Evolutionary conservation across 2,888 invertebrate genomes (phyloP), one percentile per base, ranked within the genome.

Genomic region (Hydropsyche betteni): DNA sequence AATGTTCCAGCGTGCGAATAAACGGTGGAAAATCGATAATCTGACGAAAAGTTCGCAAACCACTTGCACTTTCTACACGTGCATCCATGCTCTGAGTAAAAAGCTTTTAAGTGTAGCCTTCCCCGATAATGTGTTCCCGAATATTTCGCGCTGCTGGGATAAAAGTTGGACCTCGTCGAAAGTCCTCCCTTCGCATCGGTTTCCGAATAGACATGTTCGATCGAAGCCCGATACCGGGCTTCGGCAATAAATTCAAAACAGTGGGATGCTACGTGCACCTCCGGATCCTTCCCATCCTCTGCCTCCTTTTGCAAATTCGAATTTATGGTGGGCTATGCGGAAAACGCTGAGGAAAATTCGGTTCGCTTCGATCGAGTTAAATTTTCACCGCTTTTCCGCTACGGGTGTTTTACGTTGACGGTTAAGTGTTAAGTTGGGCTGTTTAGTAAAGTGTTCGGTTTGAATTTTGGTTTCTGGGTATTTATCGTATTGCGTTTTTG

Each of bases 121-220:
- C 34, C 12, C 44, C 38, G 72, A 72, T 72, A 72, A 72, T 72
- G 72, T 72, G 72, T 38, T 72, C 55, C 72, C 72, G 55, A 72
- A 72, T 72, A 72, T 72, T 72, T 72, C 72, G 55, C 69, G 38
- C 34, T 58, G 38, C 72, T 58, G n/a, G 33, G 72, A 72, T 72
- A 72, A 72, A 72, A 72, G 72, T 72, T 72, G 70, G 16, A 14
- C 51, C 12, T 36, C 69, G 34, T 24, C 24, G 24, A 24, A 24
- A 24, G 24, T 24, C 70, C 7, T 12, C 70, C 51, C 36, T 53
- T 52, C 24, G 14, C 24, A 8, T 12, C 50, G 74, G 58, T 76
- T 76, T 75, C 72, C 74, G 76, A 78, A 76, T 74, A 78, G 69
- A 76, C 74, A 55, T 72, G 74, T 76, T 76, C 76, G 34, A 34